Percentiles rank a stretch among this genome's conserved stretches.
Conservation (phyloP, 2,113 vertebrate genomes). For the Synodontis membranacea region DNA sequence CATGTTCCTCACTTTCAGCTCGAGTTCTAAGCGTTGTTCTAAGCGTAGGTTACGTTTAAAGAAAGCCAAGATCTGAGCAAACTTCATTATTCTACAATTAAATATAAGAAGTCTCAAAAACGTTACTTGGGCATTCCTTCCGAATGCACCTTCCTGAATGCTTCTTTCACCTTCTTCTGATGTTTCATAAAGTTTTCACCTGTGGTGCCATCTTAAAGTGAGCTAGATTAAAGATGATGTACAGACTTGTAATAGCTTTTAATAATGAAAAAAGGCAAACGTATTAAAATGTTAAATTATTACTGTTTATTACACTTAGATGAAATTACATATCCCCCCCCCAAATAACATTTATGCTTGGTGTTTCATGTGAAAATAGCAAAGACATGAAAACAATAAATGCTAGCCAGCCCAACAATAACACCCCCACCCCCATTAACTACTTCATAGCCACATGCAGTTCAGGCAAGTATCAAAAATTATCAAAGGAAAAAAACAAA, state of each 20-base stretch:
- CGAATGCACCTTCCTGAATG: neutral
- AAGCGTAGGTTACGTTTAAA: neutral
- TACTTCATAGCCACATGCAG: slow-evolving; percentile 71
- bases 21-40: neutral
- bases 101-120: neutral
- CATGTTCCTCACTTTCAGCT: neutral
- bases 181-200: no score
- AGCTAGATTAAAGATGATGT: neutral
- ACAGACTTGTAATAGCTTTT: neutral
- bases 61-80: neutral
- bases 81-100: neutral
- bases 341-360: slow-evolving; percentile 67
- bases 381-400: slow-evolving; percentile 64
- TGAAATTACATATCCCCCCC: slow-evolving; percentile 72
- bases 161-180: neutral
- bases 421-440: slow-evolving; percentile 59
- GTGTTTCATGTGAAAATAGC: slow-evolving; percentile 64
- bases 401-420: slow-evolving; percentile 65
- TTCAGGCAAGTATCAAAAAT: slow-evolving; percentile 68
- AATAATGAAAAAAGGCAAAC: slow-evolving; percentile 19
- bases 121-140: neutral
- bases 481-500: slow-evolving; percentile 57
- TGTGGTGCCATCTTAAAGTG: neutral
- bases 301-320: slow-evolving; percentile 75
- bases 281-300: slow-evolving; percentile 55